phyloP scores from a whole-genome alignment of 2,888 invertebrate species.

The Drosophila paramelanica region DNA sequence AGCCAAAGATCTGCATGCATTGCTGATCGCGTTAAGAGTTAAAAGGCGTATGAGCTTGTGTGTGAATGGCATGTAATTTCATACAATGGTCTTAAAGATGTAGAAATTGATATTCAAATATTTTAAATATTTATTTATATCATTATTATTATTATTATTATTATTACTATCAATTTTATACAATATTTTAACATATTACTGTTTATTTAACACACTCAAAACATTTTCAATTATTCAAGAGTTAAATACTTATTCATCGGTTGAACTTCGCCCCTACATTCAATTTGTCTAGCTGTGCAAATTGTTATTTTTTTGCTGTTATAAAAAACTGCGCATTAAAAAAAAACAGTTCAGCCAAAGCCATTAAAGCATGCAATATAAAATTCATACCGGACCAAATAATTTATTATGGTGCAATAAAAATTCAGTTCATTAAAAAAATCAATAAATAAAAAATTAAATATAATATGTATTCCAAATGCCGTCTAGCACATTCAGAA shows the following conservation, averaged over 20 bases:
- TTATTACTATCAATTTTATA: no score
- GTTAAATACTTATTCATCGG: no score
- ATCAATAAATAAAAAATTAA: constrained; percentile 16
- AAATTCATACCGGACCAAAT: background rate
- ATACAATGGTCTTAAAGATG: background rate
- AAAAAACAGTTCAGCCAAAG: background rate
- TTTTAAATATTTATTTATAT: background rate
- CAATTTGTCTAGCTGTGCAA: no score
- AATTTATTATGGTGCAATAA: background rate
- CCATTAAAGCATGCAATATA: background rate
- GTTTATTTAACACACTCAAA: no score
- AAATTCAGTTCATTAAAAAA: background rate
- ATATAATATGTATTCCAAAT: constrained; percentile 4
- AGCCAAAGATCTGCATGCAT: constrained; percentile 17
- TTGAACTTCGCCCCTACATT: no score
- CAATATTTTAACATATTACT: no score
- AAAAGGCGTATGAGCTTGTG: constrained; percentile 34
- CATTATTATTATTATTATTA: background rate
- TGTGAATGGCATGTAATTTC: constrained; percentile 4
- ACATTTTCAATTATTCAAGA: no score
- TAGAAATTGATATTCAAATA: background rate
- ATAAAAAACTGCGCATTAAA: background rate
- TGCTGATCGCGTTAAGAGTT: constrained; percentile 19
- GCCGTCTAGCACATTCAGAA: background rate
- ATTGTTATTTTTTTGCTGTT: no score